Evolutionary conservation across 1,140 invertebrate genomes (phyloP).

Genomic region (Calliopsis andreniformis): DNA sequence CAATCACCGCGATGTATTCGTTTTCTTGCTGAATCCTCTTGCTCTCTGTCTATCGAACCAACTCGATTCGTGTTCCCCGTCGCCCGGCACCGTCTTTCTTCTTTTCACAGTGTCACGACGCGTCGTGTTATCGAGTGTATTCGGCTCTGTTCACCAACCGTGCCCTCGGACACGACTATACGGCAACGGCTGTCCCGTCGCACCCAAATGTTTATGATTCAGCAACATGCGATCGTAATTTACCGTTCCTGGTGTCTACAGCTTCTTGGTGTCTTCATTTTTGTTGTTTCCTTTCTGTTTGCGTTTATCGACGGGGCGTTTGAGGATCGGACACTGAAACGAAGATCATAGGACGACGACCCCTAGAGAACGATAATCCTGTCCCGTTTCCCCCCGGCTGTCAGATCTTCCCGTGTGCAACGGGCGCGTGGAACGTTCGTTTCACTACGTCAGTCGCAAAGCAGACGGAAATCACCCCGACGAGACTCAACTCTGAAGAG

Average conservation of each 20-base stretch:
- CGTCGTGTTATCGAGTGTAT: neutral
- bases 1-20: conserved; percentile 24
- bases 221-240: neutral
- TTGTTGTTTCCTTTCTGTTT: neutral
- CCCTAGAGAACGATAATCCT: conserved; percentile 32
- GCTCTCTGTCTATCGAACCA: neutral
- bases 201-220: conserved; percentile 4
- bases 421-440: conserved; percentile 11
- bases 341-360: conserved; percentile 44
- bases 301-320: conserved; percentile 5
- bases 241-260: neutral
- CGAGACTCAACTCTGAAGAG: conserved; percentile 52
- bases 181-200: neutral
- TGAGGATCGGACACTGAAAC: neutral
- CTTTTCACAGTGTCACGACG: no score
- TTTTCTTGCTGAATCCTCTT: neutral
- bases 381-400: conserved; percentile 17
- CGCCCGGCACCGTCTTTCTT: no score
- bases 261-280: neutral
- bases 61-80: no score
- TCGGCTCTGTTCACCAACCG: neutral
- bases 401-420: neutral
- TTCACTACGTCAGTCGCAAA: neutral
- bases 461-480: conserved; percentile 33
- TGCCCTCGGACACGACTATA: no score